A percentile compares a stretch with the other conserved stretches of the same genome.
These are phyloP conservation scores for Euplagia quadripunctaria DNA, from an alignment of 2,888 invertebrate genomes.

Conservation along the genomic window DNA sequence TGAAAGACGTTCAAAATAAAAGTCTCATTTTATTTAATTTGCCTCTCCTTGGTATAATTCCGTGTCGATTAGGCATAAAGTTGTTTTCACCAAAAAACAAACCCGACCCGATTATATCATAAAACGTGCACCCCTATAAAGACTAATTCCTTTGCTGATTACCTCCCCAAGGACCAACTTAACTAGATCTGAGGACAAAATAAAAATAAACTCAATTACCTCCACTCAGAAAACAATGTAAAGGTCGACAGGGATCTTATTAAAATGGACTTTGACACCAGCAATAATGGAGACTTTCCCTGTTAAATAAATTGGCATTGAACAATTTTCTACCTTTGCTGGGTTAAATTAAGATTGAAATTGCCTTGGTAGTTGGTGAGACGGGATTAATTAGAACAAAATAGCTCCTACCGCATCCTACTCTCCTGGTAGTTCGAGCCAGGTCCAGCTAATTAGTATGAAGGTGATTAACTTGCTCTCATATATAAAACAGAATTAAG, in stretches of 20 bases:
- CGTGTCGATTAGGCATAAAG: conserved; percentile 1
- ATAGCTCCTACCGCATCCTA: conserved; percentile 42
- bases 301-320: conserved; percentile 41
- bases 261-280: conserved; percentile 48
- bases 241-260: conserved; percentile 35
- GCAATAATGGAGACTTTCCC: conserved; percentile 60
- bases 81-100: conserved; percentile 4
- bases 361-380: conserved; percentile 33
- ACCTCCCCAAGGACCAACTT: conserved; percentile 47
- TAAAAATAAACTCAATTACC: conserved; percentile 33
- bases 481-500: conserved; percentile 1
- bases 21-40: not conserved
- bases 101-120: conserved; percentile 45
- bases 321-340: conserved; percentile 51
- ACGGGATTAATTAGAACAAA: conserved; percentile 53
- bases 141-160: conserved; percentile 61
- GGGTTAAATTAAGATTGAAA: conserved; percentile 37
- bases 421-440: conserved; percentile 34
- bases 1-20: not conserved
- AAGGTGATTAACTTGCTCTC: conserved; percentile 26
- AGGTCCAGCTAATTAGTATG: conserved; percentile 41
- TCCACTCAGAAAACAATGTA: conserved; percentile 26
- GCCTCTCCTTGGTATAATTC: not conserved
- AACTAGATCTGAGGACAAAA: conserved; percentile 34
- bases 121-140: conserved; percentile 53